Evolutionary conservation across 1,140 invertebrate species (phyloP).

Genomic region (Cyrtorhinus lividipennis): DNA sequence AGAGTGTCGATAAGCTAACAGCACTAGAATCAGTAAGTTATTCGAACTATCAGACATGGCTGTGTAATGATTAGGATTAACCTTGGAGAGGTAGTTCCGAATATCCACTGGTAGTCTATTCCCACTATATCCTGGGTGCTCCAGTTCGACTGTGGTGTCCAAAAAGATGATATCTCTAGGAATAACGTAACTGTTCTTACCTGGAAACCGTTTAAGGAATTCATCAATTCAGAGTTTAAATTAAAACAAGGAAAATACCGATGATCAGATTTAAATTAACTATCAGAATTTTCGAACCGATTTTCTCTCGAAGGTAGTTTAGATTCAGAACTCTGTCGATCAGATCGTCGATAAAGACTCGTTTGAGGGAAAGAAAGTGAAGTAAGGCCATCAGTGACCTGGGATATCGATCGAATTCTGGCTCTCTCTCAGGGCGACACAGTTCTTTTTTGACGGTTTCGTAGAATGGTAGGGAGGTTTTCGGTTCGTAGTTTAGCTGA

Average conservation of each 20-base stretch:
- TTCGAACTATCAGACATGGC: not conserved
- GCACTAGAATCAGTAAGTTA: not conserved
- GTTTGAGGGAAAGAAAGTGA: not conserved
- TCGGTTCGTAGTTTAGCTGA: not conserved
- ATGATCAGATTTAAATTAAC: not conserved
- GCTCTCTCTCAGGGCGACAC: not conserved
- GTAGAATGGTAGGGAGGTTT: not conserved
- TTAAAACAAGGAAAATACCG: not conserved
- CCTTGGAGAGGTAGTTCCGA: not conserved
- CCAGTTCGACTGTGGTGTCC: conserved; percentile 2
- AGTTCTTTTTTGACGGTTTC: not conserved
- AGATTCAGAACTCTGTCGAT: conserved; percentile 4
- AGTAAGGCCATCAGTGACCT: not conserved
- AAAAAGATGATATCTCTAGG: not conserved
- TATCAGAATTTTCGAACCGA: too few species aligned
- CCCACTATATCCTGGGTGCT: not conserved
- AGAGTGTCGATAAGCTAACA: too few species aligned
- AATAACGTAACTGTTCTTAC: conserved; percentile 3
- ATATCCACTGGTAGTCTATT: not conserved
- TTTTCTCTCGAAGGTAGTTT: not conserved
- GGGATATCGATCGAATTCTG: not conserved
- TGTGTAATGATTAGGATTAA: not conserved
- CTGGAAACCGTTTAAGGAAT: not conserved
- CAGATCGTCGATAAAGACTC: not conserved
- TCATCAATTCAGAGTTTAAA: not conserved